phyloP scores from a whole-genome alignment of 1,140 invertebrate genomes.

The Anastrepha ludens region DNA sequence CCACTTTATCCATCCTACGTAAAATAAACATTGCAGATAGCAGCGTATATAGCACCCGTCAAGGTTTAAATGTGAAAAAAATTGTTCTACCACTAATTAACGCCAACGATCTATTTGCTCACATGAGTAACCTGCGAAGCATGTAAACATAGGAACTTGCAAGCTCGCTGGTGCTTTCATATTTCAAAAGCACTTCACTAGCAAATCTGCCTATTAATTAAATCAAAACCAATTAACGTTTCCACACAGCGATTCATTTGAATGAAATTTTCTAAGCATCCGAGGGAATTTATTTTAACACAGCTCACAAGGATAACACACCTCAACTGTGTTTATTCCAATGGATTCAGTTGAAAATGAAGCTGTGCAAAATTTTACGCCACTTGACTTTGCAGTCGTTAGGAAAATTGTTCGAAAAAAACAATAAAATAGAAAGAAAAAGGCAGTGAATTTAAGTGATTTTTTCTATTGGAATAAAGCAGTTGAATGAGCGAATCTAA shows the following conservation, averaged over 20 bases:
- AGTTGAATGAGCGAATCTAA: neutral
- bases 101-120: slow-evolving; percentile 27
- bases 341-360: neutral
- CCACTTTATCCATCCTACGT: neutral
- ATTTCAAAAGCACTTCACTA: slow-evolving; percentile 33
- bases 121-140: slow-evolving; percentile 31
- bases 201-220: slow-evolving; percentile 31
- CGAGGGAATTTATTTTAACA: slow-evolving; percentile 20
- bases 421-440: neutral
- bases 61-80: neutral
- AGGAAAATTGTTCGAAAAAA: slow-evolving; percentile 20
- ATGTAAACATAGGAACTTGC: neutral
- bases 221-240: slow-evolving; percentile 42
- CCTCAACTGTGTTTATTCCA: neutral
- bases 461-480: neutral
- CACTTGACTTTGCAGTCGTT: slow-evolving; percentile 37
- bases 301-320: slow-evolving; percentile 18
- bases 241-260: slow-evolving; percentile 18
- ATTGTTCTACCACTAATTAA: slow-evolving; percentile 1
- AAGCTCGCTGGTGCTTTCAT: neutral
- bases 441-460: neutral
- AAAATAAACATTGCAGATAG: neutral
- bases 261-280: slow-evolving; percentile 39
- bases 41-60: too few species aligned
- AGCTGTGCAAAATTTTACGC: slow-evolving; percentile 26